Evolutionary conservation across 2,113 vertebrate species (phyloP).

Genomic region (Pyrgilauda ruficollis): DNA sequence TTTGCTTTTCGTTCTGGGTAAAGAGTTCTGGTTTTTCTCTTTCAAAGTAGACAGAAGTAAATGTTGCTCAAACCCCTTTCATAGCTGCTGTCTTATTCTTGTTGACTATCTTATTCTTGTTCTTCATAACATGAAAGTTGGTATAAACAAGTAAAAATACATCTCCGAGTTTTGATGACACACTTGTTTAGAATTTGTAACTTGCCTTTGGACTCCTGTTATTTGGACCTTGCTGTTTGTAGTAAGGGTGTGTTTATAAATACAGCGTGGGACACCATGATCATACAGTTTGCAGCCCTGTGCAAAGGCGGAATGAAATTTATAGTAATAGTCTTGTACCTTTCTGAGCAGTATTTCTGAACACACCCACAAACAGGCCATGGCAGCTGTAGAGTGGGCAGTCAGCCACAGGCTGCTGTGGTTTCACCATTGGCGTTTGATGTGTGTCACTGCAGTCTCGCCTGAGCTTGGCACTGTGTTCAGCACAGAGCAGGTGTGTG

Average conservation of each 20-base stretch:
- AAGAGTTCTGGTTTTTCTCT: background rate
- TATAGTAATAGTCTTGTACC: background rate
- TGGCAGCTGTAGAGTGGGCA: background rate
- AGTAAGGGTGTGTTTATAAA: background rate
- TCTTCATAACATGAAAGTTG: background rate
- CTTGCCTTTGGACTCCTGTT: background rate
- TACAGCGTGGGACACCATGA: background rate
- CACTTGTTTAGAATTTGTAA: background rate
- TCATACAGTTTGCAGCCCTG: background rate
- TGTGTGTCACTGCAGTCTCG: background rate
- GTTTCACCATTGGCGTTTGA: background rate
- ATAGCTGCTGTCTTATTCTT: background rate
- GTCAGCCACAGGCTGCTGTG: rapidly evolving
- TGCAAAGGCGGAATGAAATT: background rate
- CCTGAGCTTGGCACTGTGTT: background rate
- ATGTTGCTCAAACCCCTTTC: background rate
- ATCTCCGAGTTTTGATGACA: background rate
- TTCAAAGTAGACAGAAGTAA: background rate
- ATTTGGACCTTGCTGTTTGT: background rate
- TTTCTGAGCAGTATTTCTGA: background rate
- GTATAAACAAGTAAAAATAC: background rate
- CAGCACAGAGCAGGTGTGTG: rapidly evolving
- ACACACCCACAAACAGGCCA: background rate
- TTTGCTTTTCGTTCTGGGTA: background rate
- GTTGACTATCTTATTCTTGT: background rate